Evolutionary conservation across 2,797 vertebrate species (phyloP).

Genomic region (Danio albolineatus): DNA sequence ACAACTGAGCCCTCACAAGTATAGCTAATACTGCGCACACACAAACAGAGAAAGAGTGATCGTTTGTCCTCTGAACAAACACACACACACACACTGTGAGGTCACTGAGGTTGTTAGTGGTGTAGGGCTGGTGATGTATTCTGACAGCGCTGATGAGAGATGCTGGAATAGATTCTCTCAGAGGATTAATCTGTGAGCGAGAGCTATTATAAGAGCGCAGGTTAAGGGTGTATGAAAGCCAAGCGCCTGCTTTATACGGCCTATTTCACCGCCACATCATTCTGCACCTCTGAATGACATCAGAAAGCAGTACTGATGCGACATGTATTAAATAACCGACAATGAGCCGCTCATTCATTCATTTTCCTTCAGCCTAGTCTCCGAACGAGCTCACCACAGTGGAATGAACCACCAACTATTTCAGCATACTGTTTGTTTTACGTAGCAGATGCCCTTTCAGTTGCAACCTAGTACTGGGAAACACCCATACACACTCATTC

Average conservation of each 20-base stretch:
- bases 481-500: too few relatives aligned
- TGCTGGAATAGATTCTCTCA: slow-evolving; percentile 28
- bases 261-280: background rate
- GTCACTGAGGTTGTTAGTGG: slow-evolving; percentile 10
- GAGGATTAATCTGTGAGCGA: slow-evolving; percentile 21
- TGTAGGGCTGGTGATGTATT: slow-evolving; percentile 7
- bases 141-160: slow-evolving; percentile 25
- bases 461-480: too few relatives aligned
- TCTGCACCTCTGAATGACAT: background rate
- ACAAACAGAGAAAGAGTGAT: background rate
- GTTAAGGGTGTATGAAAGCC: slow-evolving; percentile 14
- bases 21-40: too few relatives aligned
- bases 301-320: background rate
- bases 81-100: slow-evolving; percentile 20
- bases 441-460: too few relatives aligned
- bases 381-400: too few relatives aligned
- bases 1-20: too few relatives aligned
- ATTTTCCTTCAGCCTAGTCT: too few relatives aligned
- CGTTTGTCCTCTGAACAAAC: slow-evolving; percentile 1
- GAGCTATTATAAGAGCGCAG: slow-evolving; percentile 18
- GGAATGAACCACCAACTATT: too few relatives aligned
- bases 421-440: too few relatives aligned
- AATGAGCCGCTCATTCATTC: too few relatives aligned
- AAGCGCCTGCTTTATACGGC: background rate
- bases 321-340: background rate